Evolutionary conservation across 2,113 vertebrate genomes (phyloP).

Genomic region (Conger conger): DNA sequence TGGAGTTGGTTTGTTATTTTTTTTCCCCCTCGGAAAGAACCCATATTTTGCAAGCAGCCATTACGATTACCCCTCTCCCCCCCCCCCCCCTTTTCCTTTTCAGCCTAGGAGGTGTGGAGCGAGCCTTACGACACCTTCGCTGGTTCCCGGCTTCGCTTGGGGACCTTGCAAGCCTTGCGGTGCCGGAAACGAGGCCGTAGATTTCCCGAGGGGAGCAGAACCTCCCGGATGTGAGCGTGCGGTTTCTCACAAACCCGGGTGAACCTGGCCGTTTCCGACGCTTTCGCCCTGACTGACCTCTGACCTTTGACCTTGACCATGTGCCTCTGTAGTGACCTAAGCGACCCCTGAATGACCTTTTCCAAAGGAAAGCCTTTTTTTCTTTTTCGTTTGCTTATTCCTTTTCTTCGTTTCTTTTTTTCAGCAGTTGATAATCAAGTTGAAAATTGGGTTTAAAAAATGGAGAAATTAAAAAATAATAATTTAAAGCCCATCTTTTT

Average conservation of each 20-base stretch:
- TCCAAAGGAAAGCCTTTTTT: constrained; percentile 25
- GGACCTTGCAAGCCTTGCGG: not conserved
- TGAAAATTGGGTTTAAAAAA: not conserved
- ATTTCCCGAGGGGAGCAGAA: not conserved
- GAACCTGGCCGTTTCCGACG: constrained; percentile 11
- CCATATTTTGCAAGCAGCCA: not conserved
- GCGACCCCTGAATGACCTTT: constrained; percentile 45
- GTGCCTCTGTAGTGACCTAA: constrained; percentile 49
- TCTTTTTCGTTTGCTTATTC: constrained; percentile 27
- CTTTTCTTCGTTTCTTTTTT: not conserved
- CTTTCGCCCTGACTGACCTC: constrained; percentile 21
- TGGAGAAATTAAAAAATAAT: not conserved
- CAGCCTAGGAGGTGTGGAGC: not conserved
- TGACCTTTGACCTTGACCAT: constrained; percentile 37
- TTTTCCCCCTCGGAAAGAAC: not conserved
- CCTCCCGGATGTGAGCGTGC: not conserved
- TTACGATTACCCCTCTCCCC: not conserved
- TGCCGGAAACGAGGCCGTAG: constrained; percentile 37
- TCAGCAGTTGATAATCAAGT: not conserved
- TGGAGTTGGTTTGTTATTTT: not conserved
- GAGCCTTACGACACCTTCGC: not conserved
- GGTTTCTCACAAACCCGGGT: constrained; percentile 21
- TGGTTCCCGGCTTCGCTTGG: not conserved
- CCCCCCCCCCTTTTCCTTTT: too few relatives aligned
- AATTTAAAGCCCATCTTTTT: not conserved